Evolutionary conservation across 2,888 invertebrate species (phyloP), one percentile per base, ranked within the genome.

Genomic region (Bruchidius siliquastri): DNA sequence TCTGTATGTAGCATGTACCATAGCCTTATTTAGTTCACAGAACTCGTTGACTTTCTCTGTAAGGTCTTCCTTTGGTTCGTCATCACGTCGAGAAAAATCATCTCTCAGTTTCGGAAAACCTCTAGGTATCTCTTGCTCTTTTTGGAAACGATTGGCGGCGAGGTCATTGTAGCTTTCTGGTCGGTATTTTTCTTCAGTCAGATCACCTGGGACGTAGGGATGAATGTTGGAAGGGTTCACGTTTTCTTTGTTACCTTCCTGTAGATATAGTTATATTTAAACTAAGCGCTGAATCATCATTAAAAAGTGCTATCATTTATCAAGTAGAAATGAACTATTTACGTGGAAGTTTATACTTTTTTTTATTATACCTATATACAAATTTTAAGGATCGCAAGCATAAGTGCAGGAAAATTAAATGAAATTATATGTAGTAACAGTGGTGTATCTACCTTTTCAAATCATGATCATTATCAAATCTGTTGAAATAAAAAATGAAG

Each of bases 141-240:
- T 71, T 18, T 79, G 70, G 73, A 77, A 83, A 69, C 82, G 78
- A 72, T 83, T 79, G 21, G 78, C 71, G 4, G 77, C 80, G 76
- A 86, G 83, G 20, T 87, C 80, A 1, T 88, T 84, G 79, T 90
- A 87, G 75, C 85, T 88, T 26, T 88, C 87, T 79, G 89, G 88
- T 72, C 88, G 85, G 79, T 89, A 85, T 22, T 88, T 87, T 69
- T 79, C 77, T 30, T 89, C 89, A 13, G 90, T 90, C 67, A 89
- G 81, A 69, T 88, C 87, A 2, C 91, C 91, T 2, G 91, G 90
- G 10, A 90, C 84, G 77, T 91, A 91, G 20, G 83, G 82, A 49
- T 78, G 67, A 20, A 70, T 74, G 21, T 74, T 76, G n/a, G 68
- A 72, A n/a, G 32, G 49, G 66, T 73, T 69, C 20, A 77, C 73